Base-by-base conservation (phyloP, 2,888 invertebrate species). In the Thera obeliscata region DNA sequence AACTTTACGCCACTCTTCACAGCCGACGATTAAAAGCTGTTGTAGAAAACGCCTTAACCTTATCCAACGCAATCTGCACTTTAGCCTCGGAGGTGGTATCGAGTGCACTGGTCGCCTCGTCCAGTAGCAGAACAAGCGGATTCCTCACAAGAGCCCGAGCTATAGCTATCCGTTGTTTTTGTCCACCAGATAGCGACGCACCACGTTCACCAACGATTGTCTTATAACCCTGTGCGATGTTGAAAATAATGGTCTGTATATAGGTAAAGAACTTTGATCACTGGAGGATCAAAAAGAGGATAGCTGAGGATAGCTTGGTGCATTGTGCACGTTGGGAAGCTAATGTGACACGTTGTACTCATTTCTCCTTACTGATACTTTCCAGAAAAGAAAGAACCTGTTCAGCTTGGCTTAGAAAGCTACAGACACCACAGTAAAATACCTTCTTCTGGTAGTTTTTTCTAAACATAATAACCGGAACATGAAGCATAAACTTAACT, bases 141-240 rank as follows among this genome's bases (percentile, higher is more conserved):
- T 95, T 89, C 38, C 95, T 86, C 11, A 96, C 85, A 9, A 96
- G 86, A 0, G 96, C 96, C 69, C 96, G 86, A 0, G 96, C 96
- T 62, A 96, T 96, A 5, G 96, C 95, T 64, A 96, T 95, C 63
- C 96, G 88, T 81, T 96, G 96, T 78, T 96, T 96, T 83, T 96
- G 96, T 2, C 96, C 96, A 6, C 96, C 96, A 22, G 95, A 95
- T 41, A 96, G 81, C 65, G 96, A 95, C 0, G 95, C 94, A 2
- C 96, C 86, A 8, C 81, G 77, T 61, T 83, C 79, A 5, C 86
- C 86, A 11, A 86, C 81, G 36, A 79, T 61, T 4, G 95, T 94
- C 78, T 97, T 96, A 76, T 97, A 88, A 0, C 97, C 97, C 81
- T 96, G 95, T 9, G 43, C 9, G 41, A 41, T 43, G 5, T 84